Evolutionary conservation across 2,888 invertebrate genomes (phyloP).

Genomic region (Troilus luridus): DNA sequence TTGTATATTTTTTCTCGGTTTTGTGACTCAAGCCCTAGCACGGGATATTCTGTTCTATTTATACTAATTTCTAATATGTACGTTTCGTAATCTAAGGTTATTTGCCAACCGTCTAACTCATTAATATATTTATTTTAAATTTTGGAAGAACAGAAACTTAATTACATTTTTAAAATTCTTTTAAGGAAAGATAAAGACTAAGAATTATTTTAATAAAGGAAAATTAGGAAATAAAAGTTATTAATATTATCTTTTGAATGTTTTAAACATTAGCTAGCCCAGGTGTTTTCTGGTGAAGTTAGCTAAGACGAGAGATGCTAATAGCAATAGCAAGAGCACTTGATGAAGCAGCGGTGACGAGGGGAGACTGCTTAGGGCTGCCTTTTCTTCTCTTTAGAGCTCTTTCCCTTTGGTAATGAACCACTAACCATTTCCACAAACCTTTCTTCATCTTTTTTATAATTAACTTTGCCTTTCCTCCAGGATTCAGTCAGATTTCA

Average conservation of each 20-base stretch:
- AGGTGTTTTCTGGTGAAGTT: not conserved
- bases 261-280: not conserved
- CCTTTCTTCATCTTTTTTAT: not conserved
- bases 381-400: not conserved
- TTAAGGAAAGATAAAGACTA: too few relatives aligned
- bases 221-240: too few relatives aligned
- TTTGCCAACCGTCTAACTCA: too few relatives aligned
- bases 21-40: too few relatives aligned
- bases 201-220: too few relatives aligned
- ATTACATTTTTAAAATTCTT: too few relatives aligned
- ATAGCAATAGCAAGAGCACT: not conserved
- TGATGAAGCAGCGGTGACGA: not conserved
- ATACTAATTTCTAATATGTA: too few relatives aligned
- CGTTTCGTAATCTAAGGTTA: too few relatives aligned
- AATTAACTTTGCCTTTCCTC: constrained; percentile 32
- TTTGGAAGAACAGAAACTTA: too few relatives aligned
- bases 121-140: too few relatives aligned
- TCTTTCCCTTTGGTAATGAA: not conserved
- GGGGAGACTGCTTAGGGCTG: not conserved
- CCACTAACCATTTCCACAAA: not conserved
- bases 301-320: not conserved
- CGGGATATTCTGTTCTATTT: too few relatives aligned
- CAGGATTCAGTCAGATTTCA: not conserved
- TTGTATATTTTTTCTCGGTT: too few relatives aligned
- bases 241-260: not conserved